Evolutionary conservation across 2,797 vertebrate species (phyloP).

Genomic region (Chelmon rostratus): DNA sequence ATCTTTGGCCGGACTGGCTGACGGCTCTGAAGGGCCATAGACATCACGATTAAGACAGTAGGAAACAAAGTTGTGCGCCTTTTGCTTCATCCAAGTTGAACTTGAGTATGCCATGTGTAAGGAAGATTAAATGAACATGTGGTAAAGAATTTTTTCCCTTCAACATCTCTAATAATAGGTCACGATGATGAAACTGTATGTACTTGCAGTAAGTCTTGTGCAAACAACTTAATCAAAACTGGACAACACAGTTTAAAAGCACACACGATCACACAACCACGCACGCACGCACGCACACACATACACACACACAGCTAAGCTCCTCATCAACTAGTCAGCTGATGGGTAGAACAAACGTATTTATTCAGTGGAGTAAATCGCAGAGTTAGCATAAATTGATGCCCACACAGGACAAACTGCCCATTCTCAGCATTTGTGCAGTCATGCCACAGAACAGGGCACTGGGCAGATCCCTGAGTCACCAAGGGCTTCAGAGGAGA

Average conservation of each 20-base stretch:
- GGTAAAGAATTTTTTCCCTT: constrained; percentile 14
- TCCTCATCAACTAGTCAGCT: constrained; percentile 64
- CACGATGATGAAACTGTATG: constrained; percentile 47
- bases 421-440: constrained; percentile 79
- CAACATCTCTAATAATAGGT: constrained; percentile 57
- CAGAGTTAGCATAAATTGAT: constrained; percentile 73
- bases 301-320: constrained; percentile 43
- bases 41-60: constrained; percentile 1
- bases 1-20: constrained; percentile 96
- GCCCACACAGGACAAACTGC: constrained; percentile 69
- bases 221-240: constrained; percentile 55
- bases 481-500: constrained; percentile 34
- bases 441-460: constrained; percentile 62
- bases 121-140: not conserved
- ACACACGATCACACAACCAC: constrained; percentile 39
- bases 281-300: constrained; percentile 14
- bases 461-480: constrained; percentile 62
- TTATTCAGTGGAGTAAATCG: constrained; percentile 71
- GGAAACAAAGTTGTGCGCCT: not conserved
- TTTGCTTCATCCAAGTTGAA: not conserved
- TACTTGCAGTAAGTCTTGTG: constrained; percentile 11
- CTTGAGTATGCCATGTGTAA: not conserved
- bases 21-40: constrained; percentile 87
- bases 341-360: constrained; percentile 59
- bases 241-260: constrained; percentile 61